Conservation (phyloP, 2,113 vertebrate genomes). For the Dicaeum eximium region DNA sequence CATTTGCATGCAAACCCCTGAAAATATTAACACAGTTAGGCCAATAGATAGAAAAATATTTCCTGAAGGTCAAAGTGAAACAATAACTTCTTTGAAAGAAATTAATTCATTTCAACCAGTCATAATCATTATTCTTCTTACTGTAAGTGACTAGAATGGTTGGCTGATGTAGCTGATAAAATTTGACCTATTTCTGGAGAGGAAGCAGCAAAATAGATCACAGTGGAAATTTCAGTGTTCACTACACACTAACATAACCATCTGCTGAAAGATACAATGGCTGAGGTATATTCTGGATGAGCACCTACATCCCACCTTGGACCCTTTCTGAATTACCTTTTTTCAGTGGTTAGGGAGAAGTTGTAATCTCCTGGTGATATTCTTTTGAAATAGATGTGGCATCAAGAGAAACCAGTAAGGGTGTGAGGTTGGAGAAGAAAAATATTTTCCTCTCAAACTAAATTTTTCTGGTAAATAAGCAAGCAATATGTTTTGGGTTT, state of each 20-base stretch:
- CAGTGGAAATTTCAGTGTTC: conserved; percentile 44
- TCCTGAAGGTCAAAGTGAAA: background rate
- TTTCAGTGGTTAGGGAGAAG: background rate
- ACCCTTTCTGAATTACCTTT: background rate
- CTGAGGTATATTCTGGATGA: background rate
- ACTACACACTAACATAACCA: conserved; percentile 26
- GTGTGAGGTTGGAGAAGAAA: background rate
- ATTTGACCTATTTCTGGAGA: background rate
- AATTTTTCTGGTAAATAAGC: background rate
- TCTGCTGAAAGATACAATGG: background rate
- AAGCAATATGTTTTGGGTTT: background rate
- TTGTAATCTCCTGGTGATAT: conserved; percentile 11
- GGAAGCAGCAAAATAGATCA: background rate
- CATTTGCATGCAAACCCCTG: background rate
- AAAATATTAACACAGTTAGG: background rate
- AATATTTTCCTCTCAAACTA: background rate
- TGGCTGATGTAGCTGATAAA: conserved; percentile 4
- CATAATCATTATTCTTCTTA: background rate
- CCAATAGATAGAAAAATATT: background rate
- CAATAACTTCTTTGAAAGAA: background rate
- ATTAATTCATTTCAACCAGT: background rate
- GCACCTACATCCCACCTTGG: background rate
- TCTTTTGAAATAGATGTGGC: background rate
- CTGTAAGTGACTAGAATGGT: background rate
- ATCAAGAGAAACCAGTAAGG: background rate